A percentile compares a stretch with the other conserved stretches of the same genome.
These are phyloP conservation scores for Ictalurus punctatus DNA, from an alignment of 2,113 vertebrate species.

Conservation along the genomic window DNA sequence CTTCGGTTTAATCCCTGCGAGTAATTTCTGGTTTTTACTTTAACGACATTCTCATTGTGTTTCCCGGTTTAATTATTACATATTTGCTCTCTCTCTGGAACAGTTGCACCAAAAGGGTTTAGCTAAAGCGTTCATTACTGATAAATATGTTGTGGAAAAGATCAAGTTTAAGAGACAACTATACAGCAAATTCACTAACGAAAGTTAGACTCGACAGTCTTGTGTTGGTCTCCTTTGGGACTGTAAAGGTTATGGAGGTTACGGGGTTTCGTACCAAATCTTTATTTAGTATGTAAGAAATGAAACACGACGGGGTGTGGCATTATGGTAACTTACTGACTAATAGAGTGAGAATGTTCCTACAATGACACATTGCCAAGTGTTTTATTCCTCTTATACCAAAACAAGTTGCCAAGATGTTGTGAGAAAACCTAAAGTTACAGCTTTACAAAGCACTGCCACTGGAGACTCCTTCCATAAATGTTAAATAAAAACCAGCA, in stretches of 20 bases:
- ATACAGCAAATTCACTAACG: neutral
- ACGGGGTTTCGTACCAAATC: neutral
- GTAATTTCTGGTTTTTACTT: neutral
- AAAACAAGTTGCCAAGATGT: neutral
- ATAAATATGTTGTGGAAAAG: neutral
- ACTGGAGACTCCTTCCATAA: neutral
- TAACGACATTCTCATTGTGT: conserved; percentile 7
- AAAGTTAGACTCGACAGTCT: neutral
- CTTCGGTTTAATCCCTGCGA: conserved; percentile 6
- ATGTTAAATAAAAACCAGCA: too few relatives aligned
- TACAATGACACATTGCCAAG: neutral
- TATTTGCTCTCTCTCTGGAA: neutral
- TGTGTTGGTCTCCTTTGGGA: neutral
- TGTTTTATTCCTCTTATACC: neutral
- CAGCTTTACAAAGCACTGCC: neutral
- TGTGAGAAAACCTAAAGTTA: neutral
- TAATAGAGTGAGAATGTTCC: neutral
- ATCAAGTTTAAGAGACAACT: neutral
- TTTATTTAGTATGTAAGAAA: neutral
- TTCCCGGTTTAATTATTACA: neutral
- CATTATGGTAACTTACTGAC: neutral
- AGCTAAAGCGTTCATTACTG: neutral
- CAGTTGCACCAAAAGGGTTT: neutral
- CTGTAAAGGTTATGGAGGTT: neutral
- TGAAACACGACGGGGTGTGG: neutral